Conservation (phyloP, 2,888 invertebrate genomes). For the Rhagium mordax region DNA sequence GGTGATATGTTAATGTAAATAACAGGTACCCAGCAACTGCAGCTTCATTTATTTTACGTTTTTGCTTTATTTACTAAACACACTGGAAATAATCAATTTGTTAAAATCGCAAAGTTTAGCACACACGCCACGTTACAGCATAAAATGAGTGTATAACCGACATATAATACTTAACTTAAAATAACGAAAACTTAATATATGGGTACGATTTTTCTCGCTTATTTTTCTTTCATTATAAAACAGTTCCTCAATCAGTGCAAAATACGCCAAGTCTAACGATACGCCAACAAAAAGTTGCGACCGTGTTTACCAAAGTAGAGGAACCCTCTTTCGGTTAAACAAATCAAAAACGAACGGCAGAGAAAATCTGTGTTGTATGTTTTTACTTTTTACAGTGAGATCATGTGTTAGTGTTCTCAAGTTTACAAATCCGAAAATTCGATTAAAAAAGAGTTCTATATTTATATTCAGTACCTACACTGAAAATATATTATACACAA, state of each 20-base stretch:
- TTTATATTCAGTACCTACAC: neutral
- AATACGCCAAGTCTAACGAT: constrained; percentile 22
- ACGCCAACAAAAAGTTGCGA: constrained; percentile 21
- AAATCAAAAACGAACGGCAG: constrained; percentile 21
- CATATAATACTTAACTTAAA: neutral
- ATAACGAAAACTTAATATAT: neutral
- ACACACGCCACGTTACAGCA: no score
- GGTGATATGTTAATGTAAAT: no score
- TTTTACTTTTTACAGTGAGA: constrained; percentile 20
- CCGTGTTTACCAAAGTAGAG: constrained; percentile 25
- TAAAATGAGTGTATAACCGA: no score
- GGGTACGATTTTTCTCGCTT: neutral
- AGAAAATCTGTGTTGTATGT: constrained; percentile 15
- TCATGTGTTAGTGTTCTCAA: constrained; percentile 31
- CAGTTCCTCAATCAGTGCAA: constrained; percentile 1
- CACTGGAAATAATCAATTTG: no score
- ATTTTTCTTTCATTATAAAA: neutral
- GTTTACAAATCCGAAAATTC: constrained; percentile 21
- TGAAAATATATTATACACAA: no score
- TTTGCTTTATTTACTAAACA: no score
- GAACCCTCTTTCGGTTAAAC: constrained; percentile 9
- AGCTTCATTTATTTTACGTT: no score
- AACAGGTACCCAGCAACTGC: no score
- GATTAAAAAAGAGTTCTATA: neutral
- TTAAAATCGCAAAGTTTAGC: no score